Conservation (phyloP, 2,113 vertebrate genomes). For the Trichomycterus rosablanca region DNA sequence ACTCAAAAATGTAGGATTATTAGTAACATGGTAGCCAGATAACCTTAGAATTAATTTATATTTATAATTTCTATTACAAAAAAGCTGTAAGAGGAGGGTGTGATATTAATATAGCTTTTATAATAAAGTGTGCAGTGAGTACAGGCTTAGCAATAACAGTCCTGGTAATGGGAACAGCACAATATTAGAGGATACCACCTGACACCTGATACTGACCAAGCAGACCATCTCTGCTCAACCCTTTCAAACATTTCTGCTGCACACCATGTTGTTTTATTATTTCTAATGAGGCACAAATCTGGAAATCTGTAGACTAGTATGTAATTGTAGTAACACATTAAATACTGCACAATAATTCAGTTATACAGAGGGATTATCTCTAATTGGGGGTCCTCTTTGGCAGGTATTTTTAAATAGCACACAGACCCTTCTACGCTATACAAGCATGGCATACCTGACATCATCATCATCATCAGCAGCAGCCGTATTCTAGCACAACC, state of each 20-base stretch:
- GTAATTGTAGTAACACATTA: too few species aligned
- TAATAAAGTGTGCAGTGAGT: too few species aligned
- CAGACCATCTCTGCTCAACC: conserved; percentile 28
- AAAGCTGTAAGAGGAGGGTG: not conserved
- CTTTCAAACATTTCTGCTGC: conserved; percentile 12
- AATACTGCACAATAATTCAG: too few species aligned
- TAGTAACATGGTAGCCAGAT: not conserved
- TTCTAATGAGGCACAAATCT: conserved; percentile 20
- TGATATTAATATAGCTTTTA: not conserved
- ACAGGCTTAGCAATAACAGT: conserved; percentile 28
- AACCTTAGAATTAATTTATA: conserved; percentile 6
- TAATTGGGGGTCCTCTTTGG: conserved; percentile 22
- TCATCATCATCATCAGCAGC: conserved; percentile 25
- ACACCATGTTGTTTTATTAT: conserved; percentile 15
- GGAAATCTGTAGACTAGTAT: too few species aligned
- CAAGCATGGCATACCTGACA: too few species aligned
- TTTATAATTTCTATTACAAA: conserved; percentile 27
- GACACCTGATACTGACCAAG: conserved; percentile 10
- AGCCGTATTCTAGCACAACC: conserved; percentile 40
- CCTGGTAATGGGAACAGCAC: conserved; percentile 26
- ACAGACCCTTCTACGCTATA: conserved; percentile 15
- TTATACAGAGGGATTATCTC: conserved; percentile 1
- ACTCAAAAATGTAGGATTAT: not conserved
- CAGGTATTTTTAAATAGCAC: conserved; percentile 20
- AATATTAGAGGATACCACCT: conserved; percentile 27